Conservation (phyloP, 2,888 invertebrate genomes). For the Polydrusus pterygomalis region DNA sequence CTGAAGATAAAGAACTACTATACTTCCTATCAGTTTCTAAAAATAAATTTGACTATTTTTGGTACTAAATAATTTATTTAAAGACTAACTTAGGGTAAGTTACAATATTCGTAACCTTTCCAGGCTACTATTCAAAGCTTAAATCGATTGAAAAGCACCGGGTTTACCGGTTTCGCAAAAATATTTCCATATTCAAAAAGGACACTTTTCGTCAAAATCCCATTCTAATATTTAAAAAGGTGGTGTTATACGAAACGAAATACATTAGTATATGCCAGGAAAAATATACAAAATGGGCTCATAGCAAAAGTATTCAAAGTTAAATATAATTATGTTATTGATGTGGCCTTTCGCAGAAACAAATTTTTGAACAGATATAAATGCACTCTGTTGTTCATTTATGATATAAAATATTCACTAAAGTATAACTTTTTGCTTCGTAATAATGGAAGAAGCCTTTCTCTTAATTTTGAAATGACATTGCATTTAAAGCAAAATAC, state of each 20-base stretch:
- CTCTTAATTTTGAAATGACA: no score
- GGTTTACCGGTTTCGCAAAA: neutral
- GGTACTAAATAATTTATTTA: neutral
- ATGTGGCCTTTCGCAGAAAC: neutral
- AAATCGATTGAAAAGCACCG: conserved; percentile 12
- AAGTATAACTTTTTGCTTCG: no score
- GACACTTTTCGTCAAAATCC: neutral
- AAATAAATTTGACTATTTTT: neutral
- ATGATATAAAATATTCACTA: no score
- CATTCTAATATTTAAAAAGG: conserved; percentile 31
- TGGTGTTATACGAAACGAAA: conserved; percentile 17
- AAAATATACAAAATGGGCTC: neutral
- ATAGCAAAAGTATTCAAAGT: neutral
- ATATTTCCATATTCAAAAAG: conserved; percentile 13
- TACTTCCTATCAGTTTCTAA: no score
- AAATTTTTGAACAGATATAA: neutral
- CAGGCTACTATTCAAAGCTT: neutral
- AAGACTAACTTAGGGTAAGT: neutral
- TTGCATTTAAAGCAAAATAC: no score
- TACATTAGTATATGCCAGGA: conserved; percentile 32
- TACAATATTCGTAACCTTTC: conserved; percentile 1
- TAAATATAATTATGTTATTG: neutral
- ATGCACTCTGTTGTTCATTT: no score
- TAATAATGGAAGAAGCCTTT: no score
- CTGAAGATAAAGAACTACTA: no score